These are phyloP conservation scores for Peromyscus aztecus DNA, from an alignment of 2,797 vertebrate genomes.

Conservation along the genomic window DNA sequence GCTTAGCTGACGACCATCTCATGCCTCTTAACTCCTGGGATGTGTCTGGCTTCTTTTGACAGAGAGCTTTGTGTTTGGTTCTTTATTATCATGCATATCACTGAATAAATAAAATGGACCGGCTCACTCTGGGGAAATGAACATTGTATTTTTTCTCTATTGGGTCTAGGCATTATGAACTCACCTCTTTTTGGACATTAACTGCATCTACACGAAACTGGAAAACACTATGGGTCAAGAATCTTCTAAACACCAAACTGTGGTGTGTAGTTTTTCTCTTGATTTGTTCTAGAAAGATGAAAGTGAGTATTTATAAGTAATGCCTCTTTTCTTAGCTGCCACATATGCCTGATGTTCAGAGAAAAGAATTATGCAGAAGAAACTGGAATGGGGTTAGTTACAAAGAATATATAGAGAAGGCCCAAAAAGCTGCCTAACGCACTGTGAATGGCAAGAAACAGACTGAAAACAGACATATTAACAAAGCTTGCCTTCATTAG, in stretches of 20 bases:
- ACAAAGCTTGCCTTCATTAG: constrained; percentile 78
- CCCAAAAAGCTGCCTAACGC: constrained; percentile 47
- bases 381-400: constrained; percentile 42
- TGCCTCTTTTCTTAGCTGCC: neutral
- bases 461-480: constrained; percentile 55
- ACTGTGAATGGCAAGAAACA: constrained; percentile 20
- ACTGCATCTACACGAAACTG: constrained; percentile 24
- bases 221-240: constrained; percentile 45
- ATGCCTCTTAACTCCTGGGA: constrained; percentile 63
- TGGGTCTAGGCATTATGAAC: constrained; percentile 45
- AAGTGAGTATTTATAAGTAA: constrained; percentile 35
- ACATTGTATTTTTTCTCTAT: constrained; percentile 65
- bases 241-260: neutral
- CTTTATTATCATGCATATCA: constrained; percentile 37
- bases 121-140: constrained; percentile 71
- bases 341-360: constrained; percentile 41
- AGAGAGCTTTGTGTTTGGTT: constrained; percentile 68
- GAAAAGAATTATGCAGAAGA: constrained; percentile 27
- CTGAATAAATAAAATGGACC: constrained; percentile 68
- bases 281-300: constrained; percentile 62
- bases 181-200: constrained; percentile 23
- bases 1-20: constrained; percentile 70
- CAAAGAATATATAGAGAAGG: constrained; percentile 12
- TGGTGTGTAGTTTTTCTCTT: constrained; percentile 14
- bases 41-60: constrained; percentile 65